Base-by-base conservation (phyloP, 2,797 vertebrate species). In the Pangasius sanitwongsei region DNA sequence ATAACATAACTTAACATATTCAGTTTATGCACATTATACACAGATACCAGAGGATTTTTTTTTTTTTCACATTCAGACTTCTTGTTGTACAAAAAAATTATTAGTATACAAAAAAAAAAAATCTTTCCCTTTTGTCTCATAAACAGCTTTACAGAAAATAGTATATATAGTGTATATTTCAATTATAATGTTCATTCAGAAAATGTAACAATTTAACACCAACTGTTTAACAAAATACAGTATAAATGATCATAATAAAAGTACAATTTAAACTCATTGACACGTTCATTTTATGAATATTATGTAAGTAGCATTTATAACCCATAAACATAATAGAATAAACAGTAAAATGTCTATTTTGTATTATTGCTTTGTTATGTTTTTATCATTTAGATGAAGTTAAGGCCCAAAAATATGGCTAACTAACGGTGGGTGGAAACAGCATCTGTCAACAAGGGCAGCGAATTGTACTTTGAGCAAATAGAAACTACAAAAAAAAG, bases 401-500 rank as follows among this genome's bases (percentile, higher is more conserved):
- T 78, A 78, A 53, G 75, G 12, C 9, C 31, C 67, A 69, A 69
- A 69, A 20, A 70, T 37, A 20, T 37, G 69, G 16, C 18, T 44
- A 28, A 28, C 28, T 78, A n/a, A 78, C 15, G 20, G 53, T 81
- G 53, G n/a, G 34, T 37, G 31, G 34, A 65, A 83, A 59, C 31
- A 12, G n/a, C 8, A 11, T 81, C 77, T 34, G 25, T 83, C 25
- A 31, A 63, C 37, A 83, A 48, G 13, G 13, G 37, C 59, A 20
- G 37, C 7, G 25, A 44, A 83, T 16, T 83, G 37, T 63, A 83
- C 59, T 28, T 83, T 28, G 37, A 48, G 59, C 23, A 65, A 44
- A 80, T 34, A 80, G 28, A 31, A 31, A 55, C 28, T 55, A n/a
- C 28, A 44, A 31, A 81, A 80, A 41, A 85, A 86, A 72, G 85